Base-by-base conservation (phyloP, 2,113 vertebrate genomes). In the Ictalurus punctatus region DNA sequence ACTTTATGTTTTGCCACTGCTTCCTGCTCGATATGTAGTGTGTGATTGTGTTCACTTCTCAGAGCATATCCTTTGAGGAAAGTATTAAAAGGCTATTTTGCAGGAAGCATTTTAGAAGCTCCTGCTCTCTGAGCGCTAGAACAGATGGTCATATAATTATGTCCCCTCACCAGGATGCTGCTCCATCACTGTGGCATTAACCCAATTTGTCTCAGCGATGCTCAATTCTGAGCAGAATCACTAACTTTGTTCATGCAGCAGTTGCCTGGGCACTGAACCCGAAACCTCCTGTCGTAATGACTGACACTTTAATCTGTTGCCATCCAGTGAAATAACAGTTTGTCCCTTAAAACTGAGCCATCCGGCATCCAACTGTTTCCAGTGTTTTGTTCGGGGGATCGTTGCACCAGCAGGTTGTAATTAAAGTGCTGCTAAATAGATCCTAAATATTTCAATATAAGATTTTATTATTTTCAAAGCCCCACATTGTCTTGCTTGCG, bases 121-220 rank as follows among this genome's bases (percentile, higher is more conserved):
- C 88, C 88, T 91, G 84, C 89, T 89, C 86, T 89, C 83, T 59
- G 83, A 87, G 79, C 30, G 16, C 78, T 82, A 65, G 82, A 91
- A 85, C 90, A 91, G 89, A 91, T 90, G 90, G 90, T 88, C 89
- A 84, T 86, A 90, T 90, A 85, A 90, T 85, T 79, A 91, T 83
- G 88, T 67, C 69, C 86, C 85, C 85, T 83, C 82, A 85, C 74
- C 88, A 89, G 88, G 88, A 89, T 69, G 83, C 90, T 37, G 76
- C 69, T 89, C 65, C 58, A 90, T 84, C 84, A 84, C 73, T n/a
- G 86, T 85, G 83, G 79, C 89, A 59, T 89, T 88, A 90, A 86
- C 79, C 90, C 83, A 88, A 87, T 90, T 90, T 84, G 79, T 85
- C 52, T 10, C 67, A 83, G 88, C 52, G 79, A 73, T 86, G 86